Percentiles rank a stretch among this genome's conserved stretches.
Evolutionary conservation across 2,888 invertebrate species (phyloP).

Genomic region (Axea sp.): DNA sequence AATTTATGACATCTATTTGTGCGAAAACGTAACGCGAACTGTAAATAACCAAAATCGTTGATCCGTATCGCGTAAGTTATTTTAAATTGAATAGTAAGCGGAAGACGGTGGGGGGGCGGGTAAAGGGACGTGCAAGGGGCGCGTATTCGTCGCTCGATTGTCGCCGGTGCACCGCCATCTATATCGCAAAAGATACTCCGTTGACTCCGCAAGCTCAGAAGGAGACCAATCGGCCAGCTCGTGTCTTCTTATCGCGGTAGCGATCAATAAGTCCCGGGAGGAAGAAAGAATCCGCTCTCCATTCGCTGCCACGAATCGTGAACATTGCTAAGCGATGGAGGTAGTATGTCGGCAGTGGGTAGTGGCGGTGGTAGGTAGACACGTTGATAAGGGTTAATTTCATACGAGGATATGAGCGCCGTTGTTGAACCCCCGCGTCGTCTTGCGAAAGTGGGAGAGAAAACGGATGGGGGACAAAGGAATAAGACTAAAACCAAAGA

Average conservation of each 20-base stretch:
- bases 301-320: conserved; percentile 70
- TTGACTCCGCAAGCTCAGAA: conserved; percentile 66
- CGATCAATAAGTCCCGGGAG: conserved; percentile 78
- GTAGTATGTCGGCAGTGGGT: conserved; percentile 59
- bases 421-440: conserved; percentile 69
- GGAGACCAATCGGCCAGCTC: conserved; percentile 75
- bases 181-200: conserved; percentile 50
- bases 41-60: conserved; percentile 24
- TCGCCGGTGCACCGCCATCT: conserved; percentile 53
- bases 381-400: conserved; percentile 81
- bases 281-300: conserved; percentile 75
- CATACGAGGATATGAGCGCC: conserved; percentile 75
- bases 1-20: conserved; percentile 29
- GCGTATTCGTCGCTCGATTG: conserved; percentile 45
- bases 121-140: conserved; percentile 1
- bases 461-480: conserved; percentile 47
- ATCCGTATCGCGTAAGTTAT: conserved; percentile 41
- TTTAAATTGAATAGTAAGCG: conserved; percentile 38
- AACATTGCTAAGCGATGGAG: conserved; percentile 63
- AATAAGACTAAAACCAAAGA: conserved; percentile 53
- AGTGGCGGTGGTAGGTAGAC: conserved; percentile 62
- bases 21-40: neutral
- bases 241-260: conserved; percentile 76
- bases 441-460: conserved; percentile 26
- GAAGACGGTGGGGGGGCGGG: neutral